Evolutionary conservation across 2,113 vertebrate species (phyloP).

Genomic region (Gobio gobio): DNA sequence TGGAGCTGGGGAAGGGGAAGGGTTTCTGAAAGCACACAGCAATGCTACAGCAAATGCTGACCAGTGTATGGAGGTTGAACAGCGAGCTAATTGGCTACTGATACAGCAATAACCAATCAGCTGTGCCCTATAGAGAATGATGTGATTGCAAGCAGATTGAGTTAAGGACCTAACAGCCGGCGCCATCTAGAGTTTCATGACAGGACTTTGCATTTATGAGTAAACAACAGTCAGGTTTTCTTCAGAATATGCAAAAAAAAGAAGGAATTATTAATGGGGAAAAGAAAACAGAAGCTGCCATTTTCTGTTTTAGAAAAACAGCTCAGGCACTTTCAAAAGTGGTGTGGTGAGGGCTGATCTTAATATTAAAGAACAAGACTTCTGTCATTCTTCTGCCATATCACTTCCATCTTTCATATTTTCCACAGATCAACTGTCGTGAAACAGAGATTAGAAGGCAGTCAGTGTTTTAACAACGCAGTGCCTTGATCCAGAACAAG

Average conservation of each 20-base stretch:
- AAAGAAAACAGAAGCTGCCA: not conserved
- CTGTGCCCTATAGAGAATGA: no score
- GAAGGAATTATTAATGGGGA: not conserved
- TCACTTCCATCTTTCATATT: not conserved
- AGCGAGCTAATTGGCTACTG: no score
- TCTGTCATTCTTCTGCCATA: constrained; percentile 1
- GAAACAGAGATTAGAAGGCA: constrained; percentile 21
- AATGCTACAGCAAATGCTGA: no score
- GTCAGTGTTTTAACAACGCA: not conserved
- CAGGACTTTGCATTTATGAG: not conserved
- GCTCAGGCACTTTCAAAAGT: not conserved
- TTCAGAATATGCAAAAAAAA: not conserved
- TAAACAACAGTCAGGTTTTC: not conserved
- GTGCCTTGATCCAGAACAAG: constrained; percentile 33
- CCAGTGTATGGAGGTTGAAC: no score
- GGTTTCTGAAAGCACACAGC: no score
- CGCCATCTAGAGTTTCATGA: no score
- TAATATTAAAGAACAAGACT: constrained; percentile 1
- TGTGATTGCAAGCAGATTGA: no score
- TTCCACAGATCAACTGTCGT: constrained; percentile 2
- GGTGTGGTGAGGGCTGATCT: not conserved
- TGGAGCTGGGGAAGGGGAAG: no score
- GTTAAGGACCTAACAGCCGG: no score
- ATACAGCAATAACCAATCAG: no score
- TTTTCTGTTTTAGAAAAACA: no score